These are phyloP conservation scores for Chrysocyon brachyurus DNA, from an alignment of 2,797 vertebrate genomes.

Conservation along the genomic window DNA sequence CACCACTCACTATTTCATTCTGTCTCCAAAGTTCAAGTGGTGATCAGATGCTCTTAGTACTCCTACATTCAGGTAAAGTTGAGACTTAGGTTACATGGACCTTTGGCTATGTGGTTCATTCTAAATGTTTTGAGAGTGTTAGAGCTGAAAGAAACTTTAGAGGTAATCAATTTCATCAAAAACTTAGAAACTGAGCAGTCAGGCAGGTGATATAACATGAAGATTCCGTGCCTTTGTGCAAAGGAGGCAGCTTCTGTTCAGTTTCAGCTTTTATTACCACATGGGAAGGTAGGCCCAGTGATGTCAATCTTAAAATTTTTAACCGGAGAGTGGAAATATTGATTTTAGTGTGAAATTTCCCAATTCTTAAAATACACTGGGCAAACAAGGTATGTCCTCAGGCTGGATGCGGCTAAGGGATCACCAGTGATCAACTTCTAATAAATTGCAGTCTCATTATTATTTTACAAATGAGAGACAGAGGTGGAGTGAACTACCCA, in stretches of 20 bases:
- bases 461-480: neutral
- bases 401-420: neutral
- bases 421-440: neutral
- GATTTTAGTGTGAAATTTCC: neutral
- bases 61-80: neutral
- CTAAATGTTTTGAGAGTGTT: neutral
- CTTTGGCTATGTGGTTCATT: neutral
- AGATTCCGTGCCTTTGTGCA: neutral
- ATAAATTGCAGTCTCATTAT: neutral
- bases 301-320: slow-evolving; percentile 1
- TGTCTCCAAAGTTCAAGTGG: neutral
- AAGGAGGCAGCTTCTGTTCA: neutral
- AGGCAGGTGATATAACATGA: neutral
- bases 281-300: neutral
- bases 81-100: neutral
- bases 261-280: neutral
- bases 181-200: neutral
- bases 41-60: neutral
- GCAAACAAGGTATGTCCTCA: neutral
- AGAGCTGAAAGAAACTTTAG: neutral
- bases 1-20: neutral
- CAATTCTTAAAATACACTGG: slow-evolving; percentile 2
- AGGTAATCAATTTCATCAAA: neutral
- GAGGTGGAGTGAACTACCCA: neutral
- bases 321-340: neutral